A percentile compares a stretch with the other conserved stretches of the same genome.
Conservation (phyloP, 2,888 invertebrate genomes). For the Xestobium rufovillosum region DNA sequence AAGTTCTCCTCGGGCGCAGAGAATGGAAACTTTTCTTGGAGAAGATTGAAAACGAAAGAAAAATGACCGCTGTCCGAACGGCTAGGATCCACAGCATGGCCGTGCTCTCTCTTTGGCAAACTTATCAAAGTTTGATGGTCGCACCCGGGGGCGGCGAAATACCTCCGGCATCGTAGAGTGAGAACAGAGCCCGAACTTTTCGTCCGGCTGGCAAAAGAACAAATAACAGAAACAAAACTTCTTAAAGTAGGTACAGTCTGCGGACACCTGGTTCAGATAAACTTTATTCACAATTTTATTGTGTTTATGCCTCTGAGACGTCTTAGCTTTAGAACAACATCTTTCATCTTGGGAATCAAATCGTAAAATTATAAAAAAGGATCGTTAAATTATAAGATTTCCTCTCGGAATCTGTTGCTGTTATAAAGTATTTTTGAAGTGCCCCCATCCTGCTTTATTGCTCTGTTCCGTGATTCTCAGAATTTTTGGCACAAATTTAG, state of each 20-base stretch:
- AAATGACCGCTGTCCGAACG: conserved; percentile 50
- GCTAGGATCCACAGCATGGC: conserved; percentile 30
- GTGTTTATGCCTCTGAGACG: no score
- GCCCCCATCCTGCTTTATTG: no score
- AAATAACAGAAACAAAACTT: conserved; percentile 42
- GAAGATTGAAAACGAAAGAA: conserved; percentile 48
- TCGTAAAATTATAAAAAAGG: no score
- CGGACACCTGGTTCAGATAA: conserved; percentile 35
- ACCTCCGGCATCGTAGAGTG: conserved; percentile 15
- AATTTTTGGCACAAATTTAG: no score
- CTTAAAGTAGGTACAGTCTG: conserved; percentile 31
- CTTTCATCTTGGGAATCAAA: no score
- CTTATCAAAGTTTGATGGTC: conserved; percentile 46
- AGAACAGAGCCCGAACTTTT: conserved; percentile 33
- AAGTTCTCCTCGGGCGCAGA: no score
- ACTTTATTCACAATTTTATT: no score
- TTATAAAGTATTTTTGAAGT: no score
- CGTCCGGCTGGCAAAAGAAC: conserved; percentile 43
- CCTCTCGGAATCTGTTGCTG: no score
- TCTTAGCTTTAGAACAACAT: no score
- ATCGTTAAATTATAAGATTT: no score
- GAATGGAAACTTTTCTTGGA: conserved; percentile 22
- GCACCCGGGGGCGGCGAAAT: conserved; percentile 30
- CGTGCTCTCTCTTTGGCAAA: conserved; percentile 37
- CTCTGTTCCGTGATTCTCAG: no score